phyloP scores from a whole-genome alignment of 2,888 invertebrate genomes.

The Nemapogon koenigi region DNA sequence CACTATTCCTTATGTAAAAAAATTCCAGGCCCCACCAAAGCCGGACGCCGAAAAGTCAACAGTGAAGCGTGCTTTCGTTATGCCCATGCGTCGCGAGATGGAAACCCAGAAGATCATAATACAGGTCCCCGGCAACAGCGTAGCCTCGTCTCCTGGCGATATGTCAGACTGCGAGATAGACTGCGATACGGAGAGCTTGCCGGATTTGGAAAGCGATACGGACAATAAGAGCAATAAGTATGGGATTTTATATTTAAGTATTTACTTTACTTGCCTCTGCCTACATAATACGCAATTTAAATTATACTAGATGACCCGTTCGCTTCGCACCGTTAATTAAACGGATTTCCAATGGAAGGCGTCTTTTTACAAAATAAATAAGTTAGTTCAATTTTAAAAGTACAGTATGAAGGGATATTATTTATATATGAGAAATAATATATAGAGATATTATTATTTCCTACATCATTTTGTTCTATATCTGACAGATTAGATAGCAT shows the following conservation, averaged over 20 bases:
- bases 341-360: too few species aligned
- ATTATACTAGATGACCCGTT: too few species aligned
- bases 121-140: constrained; percentile 29
- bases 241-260: too few species aligned
- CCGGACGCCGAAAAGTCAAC: constrained; percentile 31
- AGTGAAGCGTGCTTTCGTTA: constrained; percentile 45
- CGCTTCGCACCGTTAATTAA: too few species aligned
- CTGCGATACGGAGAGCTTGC: constrained; percentile 32
- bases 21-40: constrained; percentile 52
- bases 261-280: neutral
- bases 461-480: too few species aligned
- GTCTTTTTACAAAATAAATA: too few species aligned
- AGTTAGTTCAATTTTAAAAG: too few species aligned
- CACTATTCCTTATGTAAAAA: neutral
- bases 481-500: too few species aligned
- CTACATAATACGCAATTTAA: too few species aligned
- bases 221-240: constrained; percentile 35
- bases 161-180: constrained; percentile 21
- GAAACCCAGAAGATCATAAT: constrained; percentile 49
- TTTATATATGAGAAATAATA: too few species aligned
- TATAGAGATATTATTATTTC: too few species aligned
- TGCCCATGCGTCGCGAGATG: constrained; percentile 43
- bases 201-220: constrained; percentile 34
- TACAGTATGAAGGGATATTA: too few species aligned
- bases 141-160: constrained; percentile 11